phyloP scores from a whole-genome alignment of 2,888 invertebrate genomes.

The Holacanthella duospinosa region DNA sequence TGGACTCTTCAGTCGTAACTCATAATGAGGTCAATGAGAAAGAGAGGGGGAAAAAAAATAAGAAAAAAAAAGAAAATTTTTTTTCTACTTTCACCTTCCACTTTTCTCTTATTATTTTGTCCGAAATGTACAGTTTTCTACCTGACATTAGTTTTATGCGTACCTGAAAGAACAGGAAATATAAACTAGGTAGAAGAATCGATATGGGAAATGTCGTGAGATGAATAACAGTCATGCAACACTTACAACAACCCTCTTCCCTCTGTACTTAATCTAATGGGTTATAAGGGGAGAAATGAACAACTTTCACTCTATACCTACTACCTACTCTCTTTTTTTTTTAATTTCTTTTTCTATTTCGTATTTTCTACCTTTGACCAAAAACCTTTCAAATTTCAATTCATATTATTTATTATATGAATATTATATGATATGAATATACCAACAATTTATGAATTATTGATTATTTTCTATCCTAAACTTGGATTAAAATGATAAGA shows the following conservation, averaged over 20 bases:
- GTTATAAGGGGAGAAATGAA: background rate
- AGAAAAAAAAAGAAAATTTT: background rate
- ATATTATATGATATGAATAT: no score
- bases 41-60: no score
- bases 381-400: no score
- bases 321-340: background rate
- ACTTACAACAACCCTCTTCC: background rate
- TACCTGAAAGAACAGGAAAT: slow-evolving; percentile 4
- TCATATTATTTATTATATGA: no score
- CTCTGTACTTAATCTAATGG: slow-evolving; percentile 7
- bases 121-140: background rate
- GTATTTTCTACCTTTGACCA: no score
- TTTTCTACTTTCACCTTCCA: background rate
- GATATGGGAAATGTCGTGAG: slow-evolving; percentile 22
- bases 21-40: no score
- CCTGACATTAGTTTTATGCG: background rate
- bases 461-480: no score
- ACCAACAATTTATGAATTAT: no score
- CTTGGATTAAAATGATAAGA: no score
- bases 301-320: background rate
- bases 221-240: slow-evolving; percentile 18
- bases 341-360: no score
- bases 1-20: no score
- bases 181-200: slow-evolving; percentile 23
- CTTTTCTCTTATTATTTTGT: background rate